A percentile compares a stretch with the other conserved stretches of the same genome.
phyloP scores from a whole-genome alignment of 2,113 vertebrate genomes.

The Ancistrus triradiatus region DNA sequence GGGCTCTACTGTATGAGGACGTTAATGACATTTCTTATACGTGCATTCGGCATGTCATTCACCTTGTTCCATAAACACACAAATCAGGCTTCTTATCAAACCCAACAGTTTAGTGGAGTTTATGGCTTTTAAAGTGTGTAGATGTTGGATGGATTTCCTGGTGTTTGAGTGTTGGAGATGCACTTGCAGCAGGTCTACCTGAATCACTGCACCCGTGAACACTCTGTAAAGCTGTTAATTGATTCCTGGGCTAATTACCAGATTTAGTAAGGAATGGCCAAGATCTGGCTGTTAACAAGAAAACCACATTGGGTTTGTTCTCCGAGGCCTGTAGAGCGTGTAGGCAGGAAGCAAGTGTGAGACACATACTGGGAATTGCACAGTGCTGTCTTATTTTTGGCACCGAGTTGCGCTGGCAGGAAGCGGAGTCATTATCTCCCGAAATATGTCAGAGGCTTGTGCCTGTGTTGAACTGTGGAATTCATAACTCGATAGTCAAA shows the following conservation, averaged over 20 bases:
- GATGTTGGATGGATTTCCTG: too few relatives aligned
- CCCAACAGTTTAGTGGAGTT: neutral
- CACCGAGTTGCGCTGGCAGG: neutral
- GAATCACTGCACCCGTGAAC: too few relatives aligned
- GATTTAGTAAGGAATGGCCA: too few relatives aligned
- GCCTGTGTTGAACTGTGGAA: neutral
- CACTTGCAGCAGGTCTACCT: too few relatives aligned
- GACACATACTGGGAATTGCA: too few relatives aligned
- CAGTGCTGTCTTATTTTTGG: conserved; percentile 4
- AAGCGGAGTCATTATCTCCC: neutral
- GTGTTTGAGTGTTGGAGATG: too few relatives aligned
- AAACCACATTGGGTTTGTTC: neutral
- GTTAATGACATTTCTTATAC: too few relatives aligned
- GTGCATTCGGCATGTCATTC: too few relatives aligned
- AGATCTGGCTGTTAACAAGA: neutral
- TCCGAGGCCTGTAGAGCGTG: neutral
- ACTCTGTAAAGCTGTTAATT: too few relatives aligned
- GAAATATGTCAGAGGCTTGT: neutral
- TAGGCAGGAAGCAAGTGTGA: too few relatives aligned
- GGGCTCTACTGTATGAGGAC: neutral
- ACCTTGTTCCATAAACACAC: neutral
- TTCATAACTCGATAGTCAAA: too few relatives aligned
- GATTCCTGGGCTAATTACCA: too few relatives aligned
- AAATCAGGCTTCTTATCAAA: neutral
- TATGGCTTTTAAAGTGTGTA: neutral